Evolutionary conservation across 2,888 invertebrate genomes (phyloP).

Genomic region (Choreutis nemorana): DNA sequence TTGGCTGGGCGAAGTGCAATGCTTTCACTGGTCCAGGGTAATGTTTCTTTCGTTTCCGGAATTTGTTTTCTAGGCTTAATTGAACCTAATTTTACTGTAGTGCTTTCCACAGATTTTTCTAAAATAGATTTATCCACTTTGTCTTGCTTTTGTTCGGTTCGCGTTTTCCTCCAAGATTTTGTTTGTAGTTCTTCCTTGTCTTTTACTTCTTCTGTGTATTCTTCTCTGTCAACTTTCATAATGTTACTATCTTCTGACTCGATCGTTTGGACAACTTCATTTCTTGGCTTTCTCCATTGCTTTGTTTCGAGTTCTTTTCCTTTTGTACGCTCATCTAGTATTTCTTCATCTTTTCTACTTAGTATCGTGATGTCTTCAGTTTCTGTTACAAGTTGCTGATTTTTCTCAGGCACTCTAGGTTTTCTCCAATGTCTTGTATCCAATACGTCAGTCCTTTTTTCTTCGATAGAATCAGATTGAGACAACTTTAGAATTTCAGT

Average conservation of each 20-base stretch:
- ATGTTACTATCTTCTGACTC: conserved; percentile 17
- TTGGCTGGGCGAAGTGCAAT: conserved; percentile 68
- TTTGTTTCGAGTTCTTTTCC: conserved; percentile 8
- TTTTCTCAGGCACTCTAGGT: conserved; percentile 15
- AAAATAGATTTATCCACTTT: too few relatives aligned
- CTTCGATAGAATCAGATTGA: conserved; percentile 8
- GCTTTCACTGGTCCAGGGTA: conserved; percentile 70
- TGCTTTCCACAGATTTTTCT: conserved; percentile 6
- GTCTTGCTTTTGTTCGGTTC: conserved; percentile 11
- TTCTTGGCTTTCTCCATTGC: conserved; percentile 11
- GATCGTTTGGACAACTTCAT: conserved; percentile 9
- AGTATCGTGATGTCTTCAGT: conserved; percentile 10
- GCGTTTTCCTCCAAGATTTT: conserved; percentile 13
- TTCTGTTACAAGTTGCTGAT: conserved; percentile 2
- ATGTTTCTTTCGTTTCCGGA: conserved; percentile 32
- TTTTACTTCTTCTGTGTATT: conserved; percentile 27
- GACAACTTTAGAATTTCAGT: conserved; percentile 5
- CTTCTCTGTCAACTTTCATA: conserved; percentile 32
- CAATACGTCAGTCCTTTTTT: conserved; percentile 17
- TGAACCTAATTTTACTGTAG: conserved; percentile 4
- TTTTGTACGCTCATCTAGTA: neutral
- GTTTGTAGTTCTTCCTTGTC: conserved; percentile 9
- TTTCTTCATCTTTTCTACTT: conserved; percentile 4
- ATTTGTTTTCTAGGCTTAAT: conserved; percentile 8
- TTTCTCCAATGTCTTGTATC: conserved; percentile 30